Base-by-base conservation (phyloP, 2,888 invertebrate species). In the Sepioteuthis lessoniana region DNA sequence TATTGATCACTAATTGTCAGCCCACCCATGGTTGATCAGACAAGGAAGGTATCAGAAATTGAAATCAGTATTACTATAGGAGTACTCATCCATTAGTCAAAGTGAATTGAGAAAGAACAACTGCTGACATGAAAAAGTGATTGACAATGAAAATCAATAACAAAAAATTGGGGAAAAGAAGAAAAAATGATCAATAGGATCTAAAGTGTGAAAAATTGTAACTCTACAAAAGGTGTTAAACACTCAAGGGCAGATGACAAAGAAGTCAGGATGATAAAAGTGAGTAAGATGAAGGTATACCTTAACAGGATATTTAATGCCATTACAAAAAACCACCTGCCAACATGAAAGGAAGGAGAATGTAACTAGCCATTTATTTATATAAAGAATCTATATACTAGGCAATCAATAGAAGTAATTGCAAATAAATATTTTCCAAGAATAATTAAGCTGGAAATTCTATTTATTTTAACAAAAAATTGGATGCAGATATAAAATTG, bases 121-220 rank as follows among this genome's bases (percentile, higher is more conserved):
- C 76, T 76, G 19, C 55, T 55, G 55, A 55, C 55, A 76, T n/a
- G n/a, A 28, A 35, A 35, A 76, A 76, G 76, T 76, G 76, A 76
- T 76, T 76, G 76, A 76, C 76, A n/a, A 76, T 76, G 76, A n/a
- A 76, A 76, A 76, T 76, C 76, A 76, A 76, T 76, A 76, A 76
- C n/a, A 76, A 76, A 76, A 76, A 10, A 42, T 5, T 42, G 42
- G 7, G 42, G 42, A 42, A 7, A 42, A 42, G 7, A 42, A 42
- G 7, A 16, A 13, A n/a, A 13, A 76, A 76, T 31, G 28, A 76
- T 76, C 76, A 76, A 76, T 76, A 76, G 13, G 76, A 76, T 76
- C 76, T n/a, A 31, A 76, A 76, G 76, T 76, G 76, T 76, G 76
- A 76, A 76, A 76, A 31, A 76, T 76, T 76, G 76, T 76, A 16